A percentile compares a stretch with the other conserved stretches of the same genome.
Conservation (phyloP, 2,797 vertebrate genomes). For the Chiloscyllium punctatum region DNA sequence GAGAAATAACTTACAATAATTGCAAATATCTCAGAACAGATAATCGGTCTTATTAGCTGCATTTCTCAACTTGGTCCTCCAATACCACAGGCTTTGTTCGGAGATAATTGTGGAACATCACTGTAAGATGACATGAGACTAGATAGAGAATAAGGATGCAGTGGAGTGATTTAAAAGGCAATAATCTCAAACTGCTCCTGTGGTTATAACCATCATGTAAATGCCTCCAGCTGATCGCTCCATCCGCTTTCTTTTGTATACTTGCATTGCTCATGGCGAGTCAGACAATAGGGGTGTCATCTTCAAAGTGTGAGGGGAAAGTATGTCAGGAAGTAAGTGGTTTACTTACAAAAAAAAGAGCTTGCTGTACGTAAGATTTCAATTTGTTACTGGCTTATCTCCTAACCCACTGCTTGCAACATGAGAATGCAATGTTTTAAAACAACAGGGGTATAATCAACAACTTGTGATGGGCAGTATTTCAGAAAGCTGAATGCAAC, state of each 20-base stretch:
- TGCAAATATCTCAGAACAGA: constrained; percentile 16
- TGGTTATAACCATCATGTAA: constrained; percentile 32
- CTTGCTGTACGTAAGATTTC: neutral
- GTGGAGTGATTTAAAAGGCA: constrained; percentile 16
- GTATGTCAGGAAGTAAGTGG: neutral
- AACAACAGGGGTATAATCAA: constrained; percentile 5
- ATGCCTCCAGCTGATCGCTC: constrained; percentile 10
- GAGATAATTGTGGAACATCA: constrained; percentile 3
- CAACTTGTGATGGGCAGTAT: neutral
- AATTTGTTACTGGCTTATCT: neutral
- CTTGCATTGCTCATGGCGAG: neutral
- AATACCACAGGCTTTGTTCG: neutral
- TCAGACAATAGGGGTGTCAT: neutral
- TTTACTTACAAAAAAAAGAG: neutral
- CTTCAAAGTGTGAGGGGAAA: constrained; percentile 1
- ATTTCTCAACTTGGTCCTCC: neutral
- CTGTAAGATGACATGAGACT: neutral
- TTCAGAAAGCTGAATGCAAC: neutral
- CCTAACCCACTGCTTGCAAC: neutral
- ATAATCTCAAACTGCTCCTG: constrained; percentile 31
- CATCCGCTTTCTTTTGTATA: neutral
- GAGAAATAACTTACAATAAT: neutral
- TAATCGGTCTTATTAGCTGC: neutral
- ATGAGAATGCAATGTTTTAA: neutral
- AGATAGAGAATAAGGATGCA: constrained; percentile 31